A percentile compares a stretch with the other conserved stretches of the same genome.
phyloP scores from a whole-genome alignment of 2,113 vertebrate genomes.

The Tenebrosternarchus preto region DNA sequence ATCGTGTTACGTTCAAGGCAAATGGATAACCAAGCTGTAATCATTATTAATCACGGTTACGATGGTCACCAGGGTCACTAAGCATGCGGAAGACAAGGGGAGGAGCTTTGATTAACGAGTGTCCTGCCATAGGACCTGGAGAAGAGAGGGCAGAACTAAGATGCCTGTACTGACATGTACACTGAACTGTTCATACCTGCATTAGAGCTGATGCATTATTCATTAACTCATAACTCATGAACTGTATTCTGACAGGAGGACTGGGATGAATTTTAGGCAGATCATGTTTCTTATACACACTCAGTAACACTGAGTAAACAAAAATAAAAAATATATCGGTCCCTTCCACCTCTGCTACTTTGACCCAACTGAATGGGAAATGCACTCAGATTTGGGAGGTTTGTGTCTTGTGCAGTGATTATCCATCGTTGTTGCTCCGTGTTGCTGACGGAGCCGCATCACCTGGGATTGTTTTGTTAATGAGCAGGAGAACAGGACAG shows the following conservation, averaged over 20 bases:
- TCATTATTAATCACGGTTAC: constrained; percentile 49
- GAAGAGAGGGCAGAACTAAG: constrained; percentile 3
- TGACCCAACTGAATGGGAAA: constrained; percentile 25
- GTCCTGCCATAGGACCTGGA: not conserved
- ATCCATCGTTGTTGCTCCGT: not conserved
- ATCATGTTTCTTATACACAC: constrained; percentile 6
- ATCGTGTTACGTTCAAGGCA: constrained; percentile 48
- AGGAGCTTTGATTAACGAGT: constrained; percentile 36
- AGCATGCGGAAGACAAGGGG: not conserved
- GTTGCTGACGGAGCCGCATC: not conserved
- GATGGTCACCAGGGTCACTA: too few relatives aligned
- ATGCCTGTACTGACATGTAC: constrained; percentile 43
- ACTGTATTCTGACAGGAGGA: constrained; percentile 15
- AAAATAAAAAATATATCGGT: not conserved
- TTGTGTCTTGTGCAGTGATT: not conserved
- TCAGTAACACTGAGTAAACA: constrained; percentile 32
- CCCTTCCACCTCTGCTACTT: not conserved
- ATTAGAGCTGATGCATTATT: constrained; percentile 21
- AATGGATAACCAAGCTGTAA: constrained; percentile 49
- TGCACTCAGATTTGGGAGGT: not conserved
- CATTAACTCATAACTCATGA: not conserved
- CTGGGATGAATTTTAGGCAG: constrained; percentile 36
- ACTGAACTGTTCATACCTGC: constrained; percentile 8
- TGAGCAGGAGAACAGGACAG: constrained; percentile 62
- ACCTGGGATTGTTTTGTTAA: constrained; percentile 43